A percentile compares a stretch with the other conserved stretches of the same genome.
These are phyloP conservation scores for Platynereis dumerilii DNA, from an alignment of 2,888 invertebrate species.

Conservation along the genomic window DNA sequence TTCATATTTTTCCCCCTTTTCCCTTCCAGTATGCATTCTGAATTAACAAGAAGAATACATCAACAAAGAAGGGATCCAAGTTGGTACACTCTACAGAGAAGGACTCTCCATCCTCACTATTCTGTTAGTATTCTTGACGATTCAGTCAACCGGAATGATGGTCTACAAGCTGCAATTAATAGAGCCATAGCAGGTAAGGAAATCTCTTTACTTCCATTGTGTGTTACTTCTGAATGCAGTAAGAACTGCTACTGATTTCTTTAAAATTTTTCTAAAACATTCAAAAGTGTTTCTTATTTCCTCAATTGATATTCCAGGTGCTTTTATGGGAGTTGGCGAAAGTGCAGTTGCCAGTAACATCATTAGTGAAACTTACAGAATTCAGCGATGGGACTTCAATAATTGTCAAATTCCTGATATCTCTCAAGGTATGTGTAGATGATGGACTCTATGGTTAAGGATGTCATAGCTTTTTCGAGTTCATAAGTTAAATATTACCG, in stretches of 20 bases:
- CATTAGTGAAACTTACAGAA: constrained; percentile 76
- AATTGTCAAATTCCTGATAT: constrained; percentile 76
- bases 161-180: constrained; percentile 59
- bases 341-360: constrained; percentile 63
- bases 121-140: constrained; percentile 55
- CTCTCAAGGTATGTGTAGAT: constrained; percentile 70
- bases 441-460: too few relatives aligned
- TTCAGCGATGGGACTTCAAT: constrained; percentile 85
- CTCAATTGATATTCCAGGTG: constrained; percentile 49
- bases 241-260: too few relatives aligned
- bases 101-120: constrained; percentile 57
- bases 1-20: too few relatives aligned
- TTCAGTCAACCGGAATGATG: constrained; percentile 51
- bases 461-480: too few relatives aligned
- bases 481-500: too few relatives aligned
- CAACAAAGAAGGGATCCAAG: constrained; percentile 24
- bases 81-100: constrained; percentile 41
- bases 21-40: constrained; percentile 11
- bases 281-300: too few relatives aligned
- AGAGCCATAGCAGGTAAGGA: constrained; percentile 51
- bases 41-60: background rate
- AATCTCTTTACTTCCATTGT: constrained; percentile 35
- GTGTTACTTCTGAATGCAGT: too few relatives aligned
- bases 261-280: too few relatives aligned
- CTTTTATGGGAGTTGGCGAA: constrained; percentile 59